Base-by-base conservation (phyloP, 2,888 invertebrate genomes). In the Stenichneumon culpator region DNA sequence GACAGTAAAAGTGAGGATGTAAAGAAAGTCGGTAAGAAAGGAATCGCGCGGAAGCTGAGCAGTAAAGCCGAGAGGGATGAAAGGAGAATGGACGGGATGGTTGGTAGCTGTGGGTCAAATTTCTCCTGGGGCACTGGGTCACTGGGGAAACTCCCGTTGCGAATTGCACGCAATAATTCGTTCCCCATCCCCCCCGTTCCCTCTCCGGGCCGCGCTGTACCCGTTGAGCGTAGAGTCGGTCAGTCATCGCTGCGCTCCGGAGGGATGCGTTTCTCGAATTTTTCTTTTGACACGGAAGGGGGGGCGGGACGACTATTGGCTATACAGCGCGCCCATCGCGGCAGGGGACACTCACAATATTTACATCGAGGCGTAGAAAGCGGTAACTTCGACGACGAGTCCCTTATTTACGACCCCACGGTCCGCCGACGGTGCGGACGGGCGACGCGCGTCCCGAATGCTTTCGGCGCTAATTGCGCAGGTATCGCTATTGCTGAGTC, bases 121-220 rank as follows among this genome's bases (percentile, higher is more conserved):
- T 79, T 69, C 77, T 54, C 54, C 65, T 68, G 86, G 88, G 87
- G 87, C 88, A 89, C 65, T 90, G 89, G 90, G 90, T 89, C 88
- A 89, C 80, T 57, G 73, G 84, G 86, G 78, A 70, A 86, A 88
- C 82, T 89, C 79, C 88, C 86, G 88, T 87, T 85, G 86, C 79
- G 82, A 90, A 90, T 89, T 89, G 90, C 90, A 89, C 87, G 89
- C 89, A 88, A 90, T 87, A 87, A 84, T 88, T 83, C 86, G 82
- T 87, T 65, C 47, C 47, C 11, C 28, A 19, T 39, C 36, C 39
- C 52, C 39, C 57, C 36, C 11, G 75, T 9, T 22, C 63, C 5
- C 39, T 78, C 57, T 65, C 36, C 73, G 50, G 11, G n/a, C 32
- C 73, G 14, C 16, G 16, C 14, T 16, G 44, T 47, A 16, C 44